These are phyloP conservation scores for Ictalurus furcatus DNA, from an alignment of 2,113 vertebrate genomes.

Conservation along the genomic window DNA sequence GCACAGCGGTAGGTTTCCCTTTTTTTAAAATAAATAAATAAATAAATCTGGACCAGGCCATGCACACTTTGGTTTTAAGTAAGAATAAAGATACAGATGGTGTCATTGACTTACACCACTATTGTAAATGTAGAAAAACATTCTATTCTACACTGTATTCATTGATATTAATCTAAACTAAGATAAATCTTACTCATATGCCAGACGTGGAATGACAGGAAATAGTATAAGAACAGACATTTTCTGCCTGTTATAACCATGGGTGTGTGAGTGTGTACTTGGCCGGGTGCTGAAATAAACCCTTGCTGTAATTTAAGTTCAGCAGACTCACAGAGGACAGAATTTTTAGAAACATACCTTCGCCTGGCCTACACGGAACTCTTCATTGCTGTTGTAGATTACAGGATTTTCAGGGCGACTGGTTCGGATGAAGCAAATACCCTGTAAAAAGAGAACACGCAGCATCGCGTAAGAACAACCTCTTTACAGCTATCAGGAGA, in stretches of 20 bases:
- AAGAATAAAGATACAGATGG: not conserved
- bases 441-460: conserved; percentile 65
- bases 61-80: not conserved
- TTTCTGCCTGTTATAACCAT: not conserved
- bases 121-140: not conserved
- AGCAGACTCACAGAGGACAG: not conserved
- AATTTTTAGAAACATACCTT: conserved; percentile 74
- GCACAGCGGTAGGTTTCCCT: not conserved
- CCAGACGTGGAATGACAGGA: not conserved
- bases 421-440: conserved; percentile 93
- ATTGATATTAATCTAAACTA: not conserved
- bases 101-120: not conserved
- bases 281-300: not conserved
- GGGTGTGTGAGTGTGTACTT: not conserved
- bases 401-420: conserved; percentile 89
- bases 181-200: not conserved
- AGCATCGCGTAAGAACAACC: not conserved
- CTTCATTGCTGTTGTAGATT: conserved; percentile 89
- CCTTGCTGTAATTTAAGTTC: not conserved
- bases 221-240: not conserved
- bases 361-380: conserved; percentile 89
- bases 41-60: too few relatives aligned
- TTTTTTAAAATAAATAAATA: not conserved
- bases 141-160: not conserved
- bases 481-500: not conserved